phyloP scores from a whole-genome alignment of 2,113 vertebrate genomes.

The Phaethornis superciliosus region DNA sequence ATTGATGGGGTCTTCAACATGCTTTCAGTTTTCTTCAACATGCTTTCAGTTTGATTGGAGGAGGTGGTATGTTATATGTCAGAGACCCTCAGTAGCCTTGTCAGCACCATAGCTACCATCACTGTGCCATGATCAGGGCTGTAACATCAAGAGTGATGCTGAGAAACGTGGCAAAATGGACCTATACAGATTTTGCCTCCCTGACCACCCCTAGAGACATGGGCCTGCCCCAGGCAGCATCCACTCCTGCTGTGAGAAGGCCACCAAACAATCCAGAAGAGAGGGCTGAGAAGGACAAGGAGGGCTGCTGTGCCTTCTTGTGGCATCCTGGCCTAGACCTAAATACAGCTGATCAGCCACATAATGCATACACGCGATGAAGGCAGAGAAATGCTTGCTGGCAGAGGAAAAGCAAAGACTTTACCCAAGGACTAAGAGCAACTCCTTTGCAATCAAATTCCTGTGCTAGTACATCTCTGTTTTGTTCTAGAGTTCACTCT shows the following conservation, averaged over 20 bases:
- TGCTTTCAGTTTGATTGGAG: background rate
- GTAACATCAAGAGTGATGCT: background rate
- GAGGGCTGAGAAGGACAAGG: background rate
- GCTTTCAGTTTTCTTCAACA: background rate
- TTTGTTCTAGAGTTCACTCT: background rate
- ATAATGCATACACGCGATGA: background rate
- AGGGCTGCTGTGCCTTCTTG: background rate
- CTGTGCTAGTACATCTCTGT: background rate
- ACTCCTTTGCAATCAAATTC: background rate
- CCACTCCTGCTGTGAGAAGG: background rate
- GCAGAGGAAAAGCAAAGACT: background rate
- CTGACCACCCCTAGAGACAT: background rate
- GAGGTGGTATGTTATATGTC: background rate
- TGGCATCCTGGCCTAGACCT: background rate
- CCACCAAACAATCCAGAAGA: background rate
- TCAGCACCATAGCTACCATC: background rate
- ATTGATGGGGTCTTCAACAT: background rate
- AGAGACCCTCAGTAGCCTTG: background rate
- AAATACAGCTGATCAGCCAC: rapidly evolving
- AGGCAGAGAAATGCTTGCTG: background rate
- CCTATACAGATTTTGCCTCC: background rate
- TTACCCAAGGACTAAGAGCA: background rate
- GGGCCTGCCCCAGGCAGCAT: background rate
- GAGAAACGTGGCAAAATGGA: background rate
- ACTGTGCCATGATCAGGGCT: background rate